Evolutionary conservation across 1,140 invertebrate genomes (phyloP), one percentile per base, ranked within the genome.

Genomic region (Drosophila malerkotliana): DNA sequence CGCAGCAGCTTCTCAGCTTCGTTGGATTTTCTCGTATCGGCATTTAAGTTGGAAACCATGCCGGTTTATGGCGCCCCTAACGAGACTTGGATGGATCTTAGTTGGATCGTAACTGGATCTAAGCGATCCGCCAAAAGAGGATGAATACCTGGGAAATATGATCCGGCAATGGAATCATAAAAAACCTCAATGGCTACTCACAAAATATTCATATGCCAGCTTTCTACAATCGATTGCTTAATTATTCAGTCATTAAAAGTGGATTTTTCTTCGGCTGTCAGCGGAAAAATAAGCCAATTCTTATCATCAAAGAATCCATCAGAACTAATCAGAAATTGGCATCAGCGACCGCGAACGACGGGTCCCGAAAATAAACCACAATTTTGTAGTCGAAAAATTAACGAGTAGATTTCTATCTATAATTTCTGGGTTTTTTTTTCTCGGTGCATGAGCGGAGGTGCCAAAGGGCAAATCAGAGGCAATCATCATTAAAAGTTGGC

Each of bases 271-370:
- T 7, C 39, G 32, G 45, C 56, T 28, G 56, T 49, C 58, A 62
- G 47, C 47, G 53, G 57, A 30, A 53, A 57, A 59, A 37, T 32
- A 47, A 45, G 49, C 12, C 15, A 18, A 15, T 21, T 18, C 51
- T 73, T 89, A 89, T 89, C 84, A 79, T 84, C 85, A 90, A 89
- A 89, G 81, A 79, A 85, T 90, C 71, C 84, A 89, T 89, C 84
- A 78, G 71, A 56, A 32, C 39, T 73, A 89, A 37, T 81, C 81
- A 44, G 47, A 24, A 47, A n/a, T 71, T 76, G 85, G 85, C 85
- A 85, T 85, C 85, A 85, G 81, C 85, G 41, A 51, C 48, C 63
- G 60, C 51, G 49, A 54, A 41, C 32, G 61, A 69, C 10, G 68
- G 48, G 24, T 24, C 34, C 41, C 74, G 37, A 72, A 83, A 77